Base-by-base conservation (phyloP, 1,140 invertebrate species). In the Lepidotrigona ventralis region DNA sequence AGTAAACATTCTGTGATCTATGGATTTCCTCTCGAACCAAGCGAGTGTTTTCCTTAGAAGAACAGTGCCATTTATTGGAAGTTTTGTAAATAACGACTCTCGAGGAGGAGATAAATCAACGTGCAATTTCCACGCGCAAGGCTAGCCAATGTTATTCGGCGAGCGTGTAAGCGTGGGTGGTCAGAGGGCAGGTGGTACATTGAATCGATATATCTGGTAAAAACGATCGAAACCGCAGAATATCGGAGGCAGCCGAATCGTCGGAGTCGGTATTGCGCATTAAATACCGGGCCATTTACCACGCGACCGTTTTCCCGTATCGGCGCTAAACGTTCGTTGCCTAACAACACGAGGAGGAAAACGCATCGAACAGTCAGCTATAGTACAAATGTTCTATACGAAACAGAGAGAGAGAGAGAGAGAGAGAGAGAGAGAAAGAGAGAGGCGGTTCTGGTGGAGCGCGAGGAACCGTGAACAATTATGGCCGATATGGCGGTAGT, bases 391-490 rank as follows among this genome's bases (percentile, higher is more conserved):
- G 66, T 70, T 58, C 11, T 53, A 58, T 29, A 58, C 14, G 51
- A 23, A 21, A 70, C 17, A 12, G 33, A 29, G 68, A 70, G 11
- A 8, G 4, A 39, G 64, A 6, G 19, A 46, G 3, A 11, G 11
- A 12, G 23, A 29, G 2, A 5, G 5, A 54, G 29, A 33, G 54
- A 54, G 46, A 71, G 72, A 75, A n/a, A n/a, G 63, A 46, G 46
- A 29, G 21, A 77, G 68, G 53, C 26, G 53, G 26, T 64, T 17
- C 64, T 74, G 76, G n/a, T 63, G 73, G 54, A 83, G 53, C 68
- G 81, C 85, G 69, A 77, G 63, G 78, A 66, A 70, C 69, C 76
- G 85, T 79, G 81, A 73, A 73, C 79, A 78, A 85, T 82, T 88
- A 85, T 80, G 76, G 74, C 54, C 71, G 71, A 85, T 87, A 88